A percentile compares a stretch with the other conserved stretches of the same genome.
Evolutionary conservation across 1,140 invertebrate genomes (phyloP).

Genomic region (Ceratoteleas bidentatus): DNA sequence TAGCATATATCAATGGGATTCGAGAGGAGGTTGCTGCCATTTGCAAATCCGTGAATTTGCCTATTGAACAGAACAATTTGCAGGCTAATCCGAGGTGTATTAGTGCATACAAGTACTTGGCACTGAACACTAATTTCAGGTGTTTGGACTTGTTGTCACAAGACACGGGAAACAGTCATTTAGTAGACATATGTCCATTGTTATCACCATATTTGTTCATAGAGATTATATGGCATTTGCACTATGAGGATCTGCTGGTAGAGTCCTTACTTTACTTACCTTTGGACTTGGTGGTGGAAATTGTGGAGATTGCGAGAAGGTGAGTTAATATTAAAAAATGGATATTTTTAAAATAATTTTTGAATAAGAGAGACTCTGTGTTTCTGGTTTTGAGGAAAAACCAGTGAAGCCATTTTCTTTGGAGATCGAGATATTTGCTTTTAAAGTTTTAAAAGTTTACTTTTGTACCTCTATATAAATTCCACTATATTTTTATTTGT

Average conservation of each 20-base stretch:
- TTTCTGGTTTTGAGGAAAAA: no score
- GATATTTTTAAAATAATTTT: no score
- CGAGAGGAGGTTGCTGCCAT: conserved; percentile 57
- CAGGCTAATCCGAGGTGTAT: conserved; percentile 55
- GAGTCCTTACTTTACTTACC: conserved; percentile 73
- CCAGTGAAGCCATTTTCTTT: no score
- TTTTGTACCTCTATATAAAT: no score
- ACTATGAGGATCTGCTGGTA: conserved; percentile 72
- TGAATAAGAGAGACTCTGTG: no score
- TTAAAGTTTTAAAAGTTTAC: no score
- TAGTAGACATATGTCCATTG: conserved; percentile 75
- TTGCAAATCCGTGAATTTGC: conserved; percentile 43
- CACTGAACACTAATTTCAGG: conserved; percentile 76
- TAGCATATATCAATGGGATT: conserved; percentile 64
- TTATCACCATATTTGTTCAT: conserved; percentile 74
- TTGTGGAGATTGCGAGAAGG: conserved; percentile 68
- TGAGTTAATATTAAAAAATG: neutral
- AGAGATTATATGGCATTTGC: conserved; percentile 73
- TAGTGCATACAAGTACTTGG: conserved; percentile 68
- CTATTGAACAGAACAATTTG: conserved; percentile 23
- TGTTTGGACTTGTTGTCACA: conserved; percentile 69
- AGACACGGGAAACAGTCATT: conserved; percentile 68
- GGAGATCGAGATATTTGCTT: no score
- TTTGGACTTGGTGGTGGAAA: conserved; percentile 73
- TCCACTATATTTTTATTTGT: no score